Evolutionary conservation across 1,140 invertebrate species (phyloP), one percentile per base, ranked within the genome.

Genomic region (Pseudoatta argentina): DNA sequence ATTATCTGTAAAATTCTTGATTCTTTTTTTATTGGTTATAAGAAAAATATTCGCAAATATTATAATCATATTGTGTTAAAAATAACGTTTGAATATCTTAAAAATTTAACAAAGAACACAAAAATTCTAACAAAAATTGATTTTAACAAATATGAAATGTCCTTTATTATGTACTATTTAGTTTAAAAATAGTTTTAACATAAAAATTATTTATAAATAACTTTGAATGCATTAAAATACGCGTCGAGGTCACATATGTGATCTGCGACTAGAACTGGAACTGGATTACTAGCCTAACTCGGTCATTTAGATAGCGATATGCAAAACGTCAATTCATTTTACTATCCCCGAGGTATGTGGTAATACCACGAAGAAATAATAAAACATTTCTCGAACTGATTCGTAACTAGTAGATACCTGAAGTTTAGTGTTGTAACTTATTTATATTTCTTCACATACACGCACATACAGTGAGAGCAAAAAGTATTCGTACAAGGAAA

Each of bases 241-340:
- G 39, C 8, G 39, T 44, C 39, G 24, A 63, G 59, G 12, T 63
- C 24, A 24, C 59, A 14, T 30, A 63, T 30, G 21, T 63, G 61
- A 63, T 63, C 14, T 16, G 24, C 14, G 24, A 63, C 14, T 27
- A 6, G 27, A 63, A 63, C 6, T 63, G 61, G 2, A 63, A 63
- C 61, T 63, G 16, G 14, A 63, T 63, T 12, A 63, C 61, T 63
- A 27, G 61, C 61, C 18, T 63, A 63, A 63, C 27, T 63, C 14
- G 61, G 27, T 63, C 61, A 63, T 63, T 63, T 30, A 63, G 21
- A 63, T 63, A 27, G 24, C 14, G 27, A 63, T 63, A 63, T 63
- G 61, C 61, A 63, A 57, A 63, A 27, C 14, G 5, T 30, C 61
- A 63, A 30, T 16, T 63, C 27, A 63, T 63, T 63, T 63, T 18